Evolutionary conservation across 2,888 invertebrate genomes (phyloP).

Genomic region (Hydropsyche betteni): DNA sequence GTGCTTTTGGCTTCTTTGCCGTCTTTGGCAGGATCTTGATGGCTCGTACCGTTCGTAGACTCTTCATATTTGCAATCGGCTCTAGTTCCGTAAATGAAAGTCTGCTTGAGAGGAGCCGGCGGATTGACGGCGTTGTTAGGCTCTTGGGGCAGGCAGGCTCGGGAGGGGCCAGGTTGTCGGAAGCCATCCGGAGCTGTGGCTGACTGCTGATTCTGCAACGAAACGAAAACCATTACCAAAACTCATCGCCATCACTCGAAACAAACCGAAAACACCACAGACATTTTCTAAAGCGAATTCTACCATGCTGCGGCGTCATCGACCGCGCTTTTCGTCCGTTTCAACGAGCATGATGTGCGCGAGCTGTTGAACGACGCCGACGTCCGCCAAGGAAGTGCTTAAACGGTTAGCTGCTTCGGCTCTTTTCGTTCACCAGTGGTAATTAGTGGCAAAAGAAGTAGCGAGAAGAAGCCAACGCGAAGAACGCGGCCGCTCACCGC

Average conservation of each 20-base stretch:
- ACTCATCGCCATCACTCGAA: background rate
- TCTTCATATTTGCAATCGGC: slow-evolving; percentile 59
- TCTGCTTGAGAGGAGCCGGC: slow-evolving; percentile 64
- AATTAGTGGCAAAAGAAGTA: slow-evolving; percentile 21
- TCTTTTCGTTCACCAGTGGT: slow-evolving; percentile 14
- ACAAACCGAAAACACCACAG: slow-evolving; percentile 51
- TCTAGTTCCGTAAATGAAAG: slow-evolving; percentile 57
- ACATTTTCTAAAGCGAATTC: slow-evolving; percentile 57
- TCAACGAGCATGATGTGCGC: too few relatives aligned
- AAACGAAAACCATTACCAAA: too few relatives aligned
- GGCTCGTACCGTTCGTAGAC: slow-evolving; percentile 60
- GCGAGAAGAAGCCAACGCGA: slow-evolving; percentile 9
- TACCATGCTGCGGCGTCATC: slow-evolving; percentile 54
- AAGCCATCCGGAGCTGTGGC: slow-evolving; percentile 44
- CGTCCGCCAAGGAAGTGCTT: too few relatives aligned
- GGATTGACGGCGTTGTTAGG: slow-evolving; percentile 56
- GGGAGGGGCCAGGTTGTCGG: slow-evolving; percentile 48
- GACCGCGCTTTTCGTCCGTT: slow-evolving; percentile 48
- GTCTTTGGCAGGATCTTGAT: slow-evolving; percentile 69
- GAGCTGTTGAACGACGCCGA: slow-evolving; percentile 48
- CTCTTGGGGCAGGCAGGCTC: slow-evolving; percentile 55
- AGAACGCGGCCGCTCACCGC: slow-evolving; percentile 38
- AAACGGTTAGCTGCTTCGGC: background rate
- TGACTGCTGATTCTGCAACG: slow-evolving; percentile 46
- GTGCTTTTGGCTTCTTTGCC: slow-evolving; percentile 67